Evolutionary conservation across 2,888 invertebrate genomes (phyloP), one percentile per base, ranked within the genome.

Genomic region (Sarcophaga caerulescens): DNA sequence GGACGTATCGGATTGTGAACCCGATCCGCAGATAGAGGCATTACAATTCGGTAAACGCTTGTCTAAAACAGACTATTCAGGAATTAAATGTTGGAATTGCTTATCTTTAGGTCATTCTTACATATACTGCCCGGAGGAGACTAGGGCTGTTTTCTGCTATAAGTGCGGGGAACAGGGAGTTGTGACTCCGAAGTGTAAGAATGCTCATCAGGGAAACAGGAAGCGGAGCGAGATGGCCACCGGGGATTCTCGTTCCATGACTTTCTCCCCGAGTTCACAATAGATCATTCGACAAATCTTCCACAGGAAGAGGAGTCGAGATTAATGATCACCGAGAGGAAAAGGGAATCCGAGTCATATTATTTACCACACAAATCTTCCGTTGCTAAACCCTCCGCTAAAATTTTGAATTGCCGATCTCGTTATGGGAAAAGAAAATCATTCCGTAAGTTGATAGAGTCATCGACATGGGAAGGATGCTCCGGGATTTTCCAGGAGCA

Each of bases 31-130:
- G 35, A 35, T 35, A 35, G 6, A 35, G 35, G 35, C 35, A 35
- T 6, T 35, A 35, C 35, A 35, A 35, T 35, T 35, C 6, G 6
- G 35, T 35, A 5, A 6, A 35, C 35, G 35, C 35, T 6, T 35
- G 35, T 6, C 35, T 0, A 35, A 35, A 35, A 6, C 35, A 0
- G 35, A 35, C 35, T 6, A 35, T 35, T 35, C 35, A 6, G 35
- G 35, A 35, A 73, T 81, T n/a, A 59, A 73, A 66, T 73, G 80
- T 6, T 81, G 80, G 81, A 81, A 81, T 66, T 81, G 81, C 45
- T 47, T 23, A 14, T 21, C 25, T 19, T 1, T 74, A n/a, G 81
- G 81, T 44, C 81, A 81, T 25, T 81, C 74, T 1, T 81, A 69
- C 19, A 81, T 81, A 12, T 81, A 81, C 21, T 81, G 71, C 25